These are phyloP conservation scores for Nixonia krombeini DNA, from an alignment of 1,140 invertebrate species.

Conservation along the genomic window DNA sequence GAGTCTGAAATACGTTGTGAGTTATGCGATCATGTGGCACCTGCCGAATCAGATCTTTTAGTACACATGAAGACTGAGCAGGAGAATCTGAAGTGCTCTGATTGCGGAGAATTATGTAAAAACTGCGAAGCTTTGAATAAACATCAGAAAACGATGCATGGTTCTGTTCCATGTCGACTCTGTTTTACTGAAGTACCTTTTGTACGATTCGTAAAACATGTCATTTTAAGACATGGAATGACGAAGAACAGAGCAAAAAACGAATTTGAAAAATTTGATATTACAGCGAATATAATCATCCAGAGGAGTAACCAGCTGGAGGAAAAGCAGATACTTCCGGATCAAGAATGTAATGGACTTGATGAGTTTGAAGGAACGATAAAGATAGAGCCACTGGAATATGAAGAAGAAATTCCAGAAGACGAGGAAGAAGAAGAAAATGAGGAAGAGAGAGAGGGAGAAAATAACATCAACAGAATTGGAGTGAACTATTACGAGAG, in stretches of 20 bases:
- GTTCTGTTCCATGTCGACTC: conserved; percentile 38
- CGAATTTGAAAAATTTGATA: conserved; percentile 15
- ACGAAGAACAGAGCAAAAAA: conserved; percentile 36
- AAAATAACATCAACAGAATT: neutral
- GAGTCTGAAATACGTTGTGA: conserved; percentile 39
- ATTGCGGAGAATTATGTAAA: conserved; percentile 33
- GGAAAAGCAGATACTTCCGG: neutral
- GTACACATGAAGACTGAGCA: conserved; percentile 25
- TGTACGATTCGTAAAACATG: conserved; percentile 36
- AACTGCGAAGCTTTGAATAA: conserved; percentile 28
- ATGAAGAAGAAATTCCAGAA: conserved; percentile 8
- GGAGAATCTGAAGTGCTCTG: conserved; percentile 33
- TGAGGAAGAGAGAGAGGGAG: conserved; percentile 10
- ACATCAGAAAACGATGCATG: conserved; percentile 45
- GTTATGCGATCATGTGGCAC: conserved; percentile 37
- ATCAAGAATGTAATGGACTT: conserved; percentile 36
- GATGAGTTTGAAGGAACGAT: too few relatives aligned
- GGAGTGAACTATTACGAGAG: conserved; percentile 1
- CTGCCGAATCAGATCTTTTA: conserved; percentile 21
- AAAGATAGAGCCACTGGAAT: neutral
- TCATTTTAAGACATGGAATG: conserved; percentile 48
- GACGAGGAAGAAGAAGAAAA: conserved; percentile 30
- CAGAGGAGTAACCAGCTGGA: too few relatives aligned
- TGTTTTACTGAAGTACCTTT: conserved; percentile 42
- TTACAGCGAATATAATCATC: too few relatives aligned